These are phyloP conservation scores for Ecdyonurus torrentis DNA, from an alignment of 2,888 invertebrate genomes.

Conservation along the genomic window DNA sequence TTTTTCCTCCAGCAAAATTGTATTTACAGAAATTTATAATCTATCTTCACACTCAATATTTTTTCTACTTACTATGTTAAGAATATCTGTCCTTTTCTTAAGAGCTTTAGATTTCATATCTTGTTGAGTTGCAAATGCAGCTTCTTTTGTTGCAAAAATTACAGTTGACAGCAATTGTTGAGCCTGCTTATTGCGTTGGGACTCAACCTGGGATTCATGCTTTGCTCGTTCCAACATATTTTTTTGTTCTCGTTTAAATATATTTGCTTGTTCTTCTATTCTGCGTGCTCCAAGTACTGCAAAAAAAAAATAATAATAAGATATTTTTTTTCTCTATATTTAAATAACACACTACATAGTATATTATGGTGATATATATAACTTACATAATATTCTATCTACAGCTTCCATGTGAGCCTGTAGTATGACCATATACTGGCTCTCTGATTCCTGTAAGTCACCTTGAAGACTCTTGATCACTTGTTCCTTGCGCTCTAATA, in stretches of 20 bases:
- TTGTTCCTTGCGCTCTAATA: slow-evolving; percentile 48
- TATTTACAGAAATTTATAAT: too few species aligned
- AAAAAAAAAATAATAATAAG: too few species aligned
- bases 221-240: slow-evolving; percentile 5
- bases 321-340: too few species aligned
- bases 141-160: neutral
- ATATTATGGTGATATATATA: too few species aligned
- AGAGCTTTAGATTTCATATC: neutral
- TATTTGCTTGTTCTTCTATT: slow-evolving; percentile 3
- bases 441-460: slow-evolving; percentile 51
- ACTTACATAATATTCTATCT: slow-evolving; percentile 46
- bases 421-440: slow-evolving; percentile 53
- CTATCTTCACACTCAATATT: too few species aligned
- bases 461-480: slow-evolving; percentile 42
- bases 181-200: neutral
- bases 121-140: neutral
- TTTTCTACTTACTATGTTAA: neutral
- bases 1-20: too few species aligned
- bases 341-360: too few species aligned
- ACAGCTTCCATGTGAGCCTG: slow-evolving; percentile 55
- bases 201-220: slow-evolving; percentile 11
- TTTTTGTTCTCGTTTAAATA: slow-evolving; percentile 3
- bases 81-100: neutral
- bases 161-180: neutral
- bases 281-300: neutral